A percentile compares a stretch with the other conserved stretches of the same genome.
Evolutionary conservation across 2,113 vertebrate genomes (phyloP).

Genomic region (Paracanthobrama guichenoti): DNA sequence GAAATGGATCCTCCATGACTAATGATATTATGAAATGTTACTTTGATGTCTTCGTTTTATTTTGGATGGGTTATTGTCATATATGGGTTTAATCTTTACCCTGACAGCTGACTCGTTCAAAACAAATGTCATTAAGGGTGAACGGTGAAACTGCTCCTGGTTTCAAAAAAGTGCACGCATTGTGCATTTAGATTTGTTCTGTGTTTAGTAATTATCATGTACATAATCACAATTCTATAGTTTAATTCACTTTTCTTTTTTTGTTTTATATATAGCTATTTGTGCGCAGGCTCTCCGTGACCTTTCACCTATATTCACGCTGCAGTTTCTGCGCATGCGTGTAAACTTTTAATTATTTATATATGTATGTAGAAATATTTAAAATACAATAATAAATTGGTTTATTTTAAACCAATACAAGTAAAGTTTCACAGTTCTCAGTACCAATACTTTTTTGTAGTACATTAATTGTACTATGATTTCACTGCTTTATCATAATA

Average conservation of each 20-base stretch:
- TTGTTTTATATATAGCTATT: neutral
- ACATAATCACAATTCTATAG: neutral
- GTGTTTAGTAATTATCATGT: neutral
- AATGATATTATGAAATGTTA: neutral
- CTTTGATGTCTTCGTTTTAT: neutral
- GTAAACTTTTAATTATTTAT: neutral
- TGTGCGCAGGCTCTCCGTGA: neutral
- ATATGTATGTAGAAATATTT: too few relatives aligned
- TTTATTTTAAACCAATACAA: too few relatives aligned
- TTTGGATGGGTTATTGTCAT: neutral
- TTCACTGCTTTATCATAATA: neutral
- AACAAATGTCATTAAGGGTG: neutral
- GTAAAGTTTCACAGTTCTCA: too few relatives aligned
- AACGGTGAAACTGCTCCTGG: neutral
- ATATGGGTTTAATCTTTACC: neutral
- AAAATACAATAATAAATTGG: too few relatives aligned
- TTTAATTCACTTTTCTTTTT: neutral
- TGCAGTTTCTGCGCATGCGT: neutral
- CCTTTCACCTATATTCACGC: conserved; percentile 51
- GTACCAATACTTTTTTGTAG: too few relatives aligned
- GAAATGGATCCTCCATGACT: neutral
- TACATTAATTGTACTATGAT: neutral
- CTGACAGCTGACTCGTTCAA: neutral
- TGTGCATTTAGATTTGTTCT: neutral
- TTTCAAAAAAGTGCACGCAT: neutral